These are phyloP conservation scores for Cotesia vestalis DNA, from an alignment of 1,140 invertebrate genomes.

Conservation along the genomic window DNA sequence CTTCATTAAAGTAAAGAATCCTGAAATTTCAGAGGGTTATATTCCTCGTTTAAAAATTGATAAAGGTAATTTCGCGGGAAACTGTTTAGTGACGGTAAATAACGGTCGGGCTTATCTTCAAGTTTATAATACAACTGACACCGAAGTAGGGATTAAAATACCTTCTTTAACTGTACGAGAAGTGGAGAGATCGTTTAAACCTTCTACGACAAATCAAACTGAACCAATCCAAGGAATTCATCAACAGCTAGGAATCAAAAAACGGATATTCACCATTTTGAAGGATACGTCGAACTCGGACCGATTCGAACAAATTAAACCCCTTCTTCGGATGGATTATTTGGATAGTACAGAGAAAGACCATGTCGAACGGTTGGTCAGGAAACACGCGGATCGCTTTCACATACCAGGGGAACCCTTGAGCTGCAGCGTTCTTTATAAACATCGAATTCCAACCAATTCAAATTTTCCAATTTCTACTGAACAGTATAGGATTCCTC, in stretches of 20 bases:
- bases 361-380: too few relatives aligned
- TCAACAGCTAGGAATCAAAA: background rate
- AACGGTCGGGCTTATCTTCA: constrained; percentile 21
- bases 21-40: constrained; percentile 19
- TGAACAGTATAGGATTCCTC: too few relatives aligned
- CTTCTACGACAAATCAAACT: background rate
- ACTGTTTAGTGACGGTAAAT: constrained; percentile 12
- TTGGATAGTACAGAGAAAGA: too few relatives aligned
- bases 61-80: constrained; percentile 15
- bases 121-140: constrained; percentile 21
- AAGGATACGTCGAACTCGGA: background rate
- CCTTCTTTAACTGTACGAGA: constrained; percentile 19
- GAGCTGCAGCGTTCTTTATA: too few relatives aligned
- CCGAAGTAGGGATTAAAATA: constrained; percentile 26
- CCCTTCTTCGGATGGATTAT: too few relatives aligned
- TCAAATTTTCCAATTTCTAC: too few relatives aligned
- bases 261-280: background rate
- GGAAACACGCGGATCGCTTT: too few relatives aligned
- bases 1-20: constrained; percentile 2
- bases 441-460: too few relatives aligned
- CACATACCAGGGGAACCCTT: too few relatives aligned
- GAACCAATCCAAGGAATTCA: background rate
- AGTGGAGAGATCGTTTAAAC: background rate
- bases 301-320: background rate
- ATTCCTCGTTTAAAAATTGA: constrained; percentile 12